Evolutionary conservation across 2,797 vertebrate genomes (phyloP).

Genomic region (Spinus pinus): DNA sequence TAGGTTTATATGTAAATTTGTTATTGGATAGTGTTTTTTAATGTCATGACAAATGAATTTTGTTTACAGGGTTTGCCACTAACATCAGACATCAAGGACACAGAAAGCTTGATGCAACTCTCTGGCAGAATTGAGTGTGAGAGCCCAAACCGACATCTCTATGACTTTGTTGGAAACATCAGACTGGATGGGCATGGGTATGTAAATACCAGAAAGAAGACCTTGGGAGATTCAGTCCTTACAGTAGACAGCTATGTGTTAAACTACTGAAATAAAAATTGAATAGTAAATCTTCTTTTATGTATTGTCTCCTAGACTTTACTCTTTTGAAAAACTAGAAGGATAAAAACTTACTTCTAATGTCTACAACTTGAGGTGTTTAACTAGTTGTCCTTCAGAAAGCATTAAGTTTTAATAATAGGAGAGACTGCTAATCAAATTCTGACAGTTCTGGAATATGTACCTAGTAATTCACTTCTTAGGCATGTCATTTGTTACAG

Average conservation of each 20-base stretch:
- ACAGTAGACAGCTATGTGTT: neutral
- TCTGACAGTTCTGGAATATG: neutral
- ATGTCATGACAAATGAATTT: neutral
- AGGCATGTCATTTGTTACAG: neutral
- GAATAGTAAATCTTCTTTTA: neutral
- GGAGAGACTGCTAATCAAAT: neutral
- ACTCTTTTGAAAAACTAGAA: neutral
- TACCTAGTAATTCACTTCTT: neutral
- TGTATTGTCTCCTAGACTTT: neutral
- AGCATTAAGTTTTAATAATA: neutral
- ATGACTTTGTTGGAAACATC: slow-evolving; percentile 98
- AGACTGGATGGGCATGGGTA: slow-evolving; percentile 91
- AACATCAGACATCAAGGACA: slow-evolving; percentile 91
- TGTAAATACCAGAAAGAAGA: slow-evolving; percentile 26
- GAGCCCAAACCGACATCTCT: slow-evolving; percentile 95
- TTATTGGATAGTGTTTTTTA: neutral
- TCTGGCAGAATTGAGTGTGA: slow-evolving; percentile 96
- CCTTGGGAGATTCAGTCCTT: neutral
- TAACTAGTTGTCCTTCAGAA: neutral
- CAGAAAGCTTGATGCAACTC: slow-evolving; percentile 88
- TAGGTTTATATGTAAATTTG: neutral
- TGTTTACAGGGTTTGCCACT: slow-evolving; percentile 86
- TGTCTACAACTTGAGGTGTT: neutral
- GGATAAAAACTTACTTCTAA: neutral
- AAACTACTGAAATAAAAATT: neutral